Percentiles rank a stretch among this genome's conserved stretches.
Evolutionary conservation across 2,113 vertebrate species (phyloP).

Genomic region (Crypturellus undulatus): DNA sequence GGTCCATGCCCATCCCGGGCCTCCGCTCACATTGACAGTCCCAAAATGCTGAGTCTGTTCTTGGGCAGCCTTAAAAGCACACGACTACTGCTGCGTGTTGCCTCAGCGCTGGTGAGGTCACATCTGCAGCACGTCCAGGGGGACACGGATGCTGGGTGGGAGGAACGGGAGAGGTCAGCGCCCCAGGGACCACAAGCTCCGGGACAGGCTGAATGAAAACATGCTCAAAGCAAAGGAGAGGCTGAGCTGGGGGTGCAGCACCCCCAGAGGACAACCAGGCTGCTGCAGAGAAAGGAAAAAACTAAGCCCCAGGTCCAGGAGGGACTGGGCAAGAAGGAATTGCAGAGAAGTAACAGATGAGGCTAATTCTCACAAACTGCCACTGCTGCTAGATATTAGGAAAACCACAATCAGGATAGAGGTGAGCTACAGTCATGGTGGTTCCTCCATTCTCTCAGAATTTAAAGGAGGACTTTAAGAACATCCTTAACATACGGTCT

Average conservation of each 20-base stretch:
- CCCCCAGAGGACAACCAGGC: not conserved
- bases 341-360: not conserved
- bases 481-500: not conserved
- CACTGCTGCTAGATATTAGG: conserved; percentile 2
- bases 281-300: not conserved
- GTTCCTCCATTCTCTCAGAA: too few relatives aligned
- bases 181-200: not conserved
- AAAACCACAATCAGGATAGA: not conserved
- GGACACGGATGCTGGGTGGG: not conserved
- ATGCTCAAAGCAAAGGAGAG: not conserved
- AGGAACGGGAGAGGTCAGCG: not conserved
- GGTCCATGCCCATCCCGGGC: not conserved
- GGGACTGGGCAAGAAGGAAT: not conserved
- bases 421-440: not conserved
- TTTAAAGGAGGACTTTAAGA: conserved; percentile 13
- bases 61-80: not conserved
- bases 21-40: not conserved
- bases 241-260: not conserved
- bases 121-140: not conserved
- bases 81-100: not conserved
- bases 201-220: not conserved
- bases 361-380: not conserved
- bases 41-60: not conserved
- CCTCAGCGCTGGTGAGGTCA: not conserved
- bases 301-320: not conserved